Evolutionary conservation across 2,797 vertebrate species (phyloP).

Genomic region (Dryobates pubescens): DNA sequence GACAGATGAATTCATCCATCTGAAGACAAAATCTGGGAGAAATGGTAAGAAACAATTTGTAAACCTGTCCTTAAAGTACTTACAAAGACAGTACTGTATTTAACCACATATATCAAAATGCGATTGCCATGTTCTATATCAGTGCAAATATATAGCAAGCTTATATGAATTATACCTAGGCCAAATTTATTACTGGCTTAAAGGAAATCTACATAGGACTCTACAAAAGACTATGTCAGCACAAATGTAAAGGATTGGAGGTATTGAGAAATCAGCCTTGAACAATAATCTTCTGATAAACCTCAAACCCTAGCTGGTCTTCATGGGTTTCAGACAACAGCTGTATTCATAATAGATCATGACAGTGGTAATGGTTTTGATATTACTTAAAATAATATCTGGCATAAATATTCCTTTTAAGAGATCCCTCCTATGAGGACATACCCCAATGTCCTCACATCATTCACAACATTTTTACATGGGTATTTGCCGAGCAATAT

Average conservation of each 20-base stretch:
- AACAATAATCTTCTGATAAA: constrained; percentile 35
- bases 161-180: not conserved
- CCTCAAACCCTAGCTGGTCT: constrained; percentile 11
- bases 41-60: constrained; percentile 16
- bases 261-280: constrained; percentile 5
- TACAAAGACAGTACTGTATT: not conserved
- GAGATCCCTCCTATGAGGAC: not conserved
- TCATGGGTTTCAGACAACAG: constrained; percentile 3
- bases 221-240: not conserved
- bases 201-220: not conserved
- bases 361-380: not conserved
- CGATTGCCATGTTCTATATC: not conserved
- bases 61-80: constrained; percentile 21
- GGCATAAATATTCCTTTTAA: not conserved
- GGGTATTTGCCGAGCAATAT: not conserved
- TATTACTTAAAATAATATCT: not conserved
- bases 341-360: not conserved
- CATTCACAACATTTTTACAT: not conserved
- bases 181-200: not conserved
- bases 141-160: not conserved
- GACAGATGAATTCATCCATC: not conserved
- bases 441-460: not conserved
- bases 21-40: constrained; percentile 25
- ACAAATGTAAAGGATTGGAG: constrained; percentile 8
- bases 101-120: constrained; percentile 6